Percentiles rank a stretch among this genome's conserved stretches.
These are phyloP conservation scores for Nowickia ferox DNA, from an alignment of 2,888 invertebrate species.

Conservation along the genomic window DNA sequence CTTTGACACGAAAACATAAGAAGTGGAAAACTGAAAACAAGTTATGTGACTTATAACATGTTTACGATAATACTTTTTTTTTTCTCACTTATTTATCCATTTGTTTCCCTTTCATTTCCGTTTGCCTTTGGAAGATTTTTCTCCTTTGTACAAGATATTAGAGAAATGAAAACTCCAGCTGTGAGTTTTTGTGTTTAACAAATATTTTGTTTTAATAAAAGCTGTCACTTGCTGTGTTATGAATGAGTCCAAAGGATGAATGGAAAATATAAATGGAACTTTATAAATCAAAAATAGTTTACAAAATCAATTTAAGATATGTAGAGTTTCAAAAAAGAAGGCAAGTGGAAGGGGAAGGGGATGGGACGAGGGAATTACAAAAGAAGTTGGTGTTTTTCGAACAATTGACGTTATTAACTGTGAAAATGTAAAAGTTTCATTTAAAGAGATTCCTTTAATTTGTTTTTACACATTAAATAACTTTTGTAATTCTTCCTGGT, in stretches of 20 bases:
- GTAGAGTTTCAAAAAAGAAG: neutral
- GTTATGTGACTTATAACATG: neutral
- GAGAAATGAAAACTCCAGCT: neutral
- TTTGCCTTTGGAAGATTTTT: neutral
- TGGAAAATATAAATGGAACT: neutral
- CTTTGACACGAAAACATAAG: neutral
- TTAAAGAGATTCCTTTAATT: no score
- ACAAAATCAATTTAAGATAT: neutral
- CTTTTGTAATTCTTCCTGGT: no score
- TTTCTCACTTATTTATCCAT: conserved; percentile 4
- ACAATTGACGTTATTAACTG: neutral
- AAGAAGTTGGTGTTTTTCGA: neutral
- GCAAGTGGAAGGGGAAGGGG: neutral
- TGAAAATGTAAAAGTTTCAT: no score
- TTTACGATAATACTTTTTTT: neutral
- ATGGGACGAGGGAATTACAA: neutral
- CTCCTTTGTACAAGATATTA: neutral
- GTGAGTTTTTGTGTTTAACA: neutral
- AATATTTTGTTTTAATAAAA: conserved; percentile 24
- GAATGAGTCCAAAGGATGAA: conserved; percentile 2
- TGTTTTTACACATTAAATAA: no score
- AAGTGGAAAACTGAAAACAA: neutral
- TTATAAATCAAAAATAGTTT: neutral
- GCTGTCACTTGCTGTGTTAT: conserved; percentile 10
- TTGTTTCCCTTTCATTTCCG: conserved; percentile 5